Percentiles rank a stretch among this genome's conserved stretches.
Evolutionary conservation across 2,113 vertebrate species (phyloP).

Genomic region (Corvus moneduloides): DNA sequence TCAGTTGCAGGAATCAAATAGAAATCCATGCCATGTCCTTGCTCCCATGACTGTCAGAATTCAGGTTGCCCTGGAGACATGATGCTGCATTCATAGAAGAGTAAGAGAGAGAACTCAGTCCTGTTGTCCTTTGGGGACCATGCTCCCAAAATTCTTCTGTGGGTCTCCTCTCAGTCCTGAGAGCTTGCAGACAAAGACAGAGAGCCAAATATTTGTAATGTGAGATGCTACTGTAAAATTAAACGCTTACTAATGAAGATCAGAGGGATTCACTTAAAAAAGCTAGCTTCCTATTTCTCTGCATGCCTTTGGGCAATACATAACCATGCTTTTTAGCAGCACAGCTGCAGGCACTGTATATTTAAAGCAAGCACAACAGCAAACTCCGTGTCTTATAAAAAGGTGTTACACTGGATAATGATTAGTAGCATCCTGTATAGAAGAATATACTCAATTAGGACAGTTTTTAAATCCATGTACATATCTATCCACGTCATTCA

Average conservation of each 20-base stretch:
- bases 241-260: slow-evolving; percentile 43
- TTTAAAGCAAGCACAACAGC: neutral
- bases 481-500: neutral
- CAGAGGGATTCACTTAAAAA: slow-evolving; percentile 28
- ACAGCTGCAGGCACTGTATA: neutral
- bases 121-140: neutral
- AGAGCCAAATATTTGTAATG: slow-evolving; percentile 57
- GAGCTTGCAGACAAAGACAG: slow-evolving; percentile 25
- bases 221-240: slow-evolving; percentile 28
- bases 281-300: neutral
- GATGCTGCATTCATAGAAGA: neutral
- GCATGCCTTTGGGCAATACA: slow-evolving; percentile 33
- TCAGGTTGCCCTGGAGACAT: slow-evolving; percentile 45
- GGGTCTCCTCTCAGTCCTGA: neutral
- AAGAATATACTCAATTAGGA: neutral
- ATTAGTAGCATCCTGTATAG: neutral
- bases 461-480: neutral
- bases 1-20: slow-evolving; percentile 9
- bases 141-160: slow-evolving; percentile 1
- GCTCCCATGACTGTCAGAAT: neutral
- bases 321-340: neutral
- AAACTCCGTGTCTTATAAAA: neutral
- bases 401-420: neutral
- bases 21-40: slow-evolving; percentile 35
- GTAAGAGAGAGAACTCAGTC: neutral